Evolutionary conservation across 2,888 invertebrate genomes (phyloP).

Genomic region (Falcaria lacertinaria): DNA sequence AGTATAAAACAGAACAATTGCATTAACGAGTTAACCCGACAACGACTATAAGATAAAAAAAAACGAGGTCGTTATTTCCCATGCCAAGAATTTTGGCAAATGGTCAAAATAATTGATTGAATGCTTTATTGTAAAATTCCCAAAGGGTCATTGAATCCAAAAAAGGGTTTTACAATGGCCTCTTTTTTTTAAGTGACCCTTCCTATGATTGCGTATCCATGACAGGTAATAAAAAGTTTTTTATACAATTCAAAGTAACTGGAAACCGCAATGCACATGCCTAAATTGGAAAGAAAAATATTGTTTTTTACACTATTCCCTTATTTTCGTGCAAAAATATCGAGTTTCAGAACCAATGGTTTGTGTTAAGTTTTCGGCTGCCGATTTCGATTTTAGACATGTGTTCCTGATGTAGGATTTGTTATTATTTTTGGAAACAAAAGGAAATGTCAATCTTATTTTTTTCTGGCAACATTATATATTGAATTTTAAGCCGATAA

Average conservation of each 20-base stretch:
- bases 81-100: slow-evolving; percentile 1
- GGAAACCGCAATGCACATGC: slow-evolving; percentile 67
- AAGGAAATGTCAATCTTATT: slow-evolving; percentile 48
- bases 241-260: slow-evolving; percentile 40
- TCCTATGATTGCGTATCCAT: slow-evolving; percentile 58
- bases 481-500: slow-evolving; percentile 12
- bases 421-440: slow-evolving; percentile 36
- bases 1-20: background rate
- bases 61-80: background rate
- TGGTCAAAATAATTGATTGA: slow-evolving; percentile 17
- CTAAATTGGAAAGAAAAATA: slow-evolving; percentile 63
- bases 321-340: slow-evolving; percentile 70
- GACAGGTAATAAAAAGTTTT: slow-evolving; percentile 53
- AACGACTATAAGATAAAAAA: background rate
- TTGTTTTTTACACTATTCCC: slow-evolving; percentile 62
- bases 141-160: slow-evolving; percentile 42
- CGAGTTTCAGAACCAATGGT: slow-evolving; percentile 46
- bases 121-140: slow-evolving; percentile 15
- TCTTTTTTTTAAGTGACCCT: slow-evolving; percentile 61
- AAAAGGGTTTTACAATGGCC: slow-evolving; percentile 51
- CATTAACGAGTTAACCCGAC: background rate
- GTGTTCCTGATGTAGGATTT: slow-evolving; percentile 55
- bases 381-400: slow-evolving; percentile 54
- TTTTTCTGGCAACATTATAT: no score
- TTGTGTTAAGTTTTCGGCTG: slow-evolving; percentile 49